A percentile compares a stretch with the other conserved stretches of the same genome.
These are phyloP conservation scores for Pangasianodon hypophthalmus DNA, from an alignment of 2,113 vertebrate genomes.

Conservation along the genomic window DNA sequence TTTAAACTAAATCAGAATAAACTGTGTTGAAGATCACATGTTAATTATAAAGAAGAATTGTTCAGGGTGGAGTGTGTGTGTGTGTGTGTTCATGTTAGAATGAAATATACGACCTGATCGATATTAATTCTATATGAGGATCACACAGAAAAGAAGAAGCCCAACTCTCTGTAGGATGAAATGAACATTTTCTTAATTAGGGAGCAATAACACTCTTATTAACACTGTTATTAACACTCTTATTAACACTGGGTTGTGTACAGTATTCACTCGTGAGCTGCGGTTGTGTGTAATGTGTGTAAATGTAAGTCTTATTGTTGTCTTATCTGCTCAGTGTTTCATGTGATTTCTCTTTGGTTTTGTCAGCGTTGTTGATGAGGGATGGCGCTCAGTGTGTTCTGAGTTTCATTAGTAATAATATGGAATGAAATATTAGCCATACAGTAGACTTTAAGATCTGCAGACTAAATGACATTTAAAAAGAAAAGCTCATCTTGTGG, in stretches of 20 bases:
- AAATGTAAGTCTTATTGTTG: not conserved
- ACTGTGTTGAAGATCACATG: too few relatives aligned
- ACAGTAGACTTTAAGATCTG: not conserved
- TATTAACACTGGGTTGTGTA: not conserved
- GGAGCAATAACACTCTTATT: not conserved
- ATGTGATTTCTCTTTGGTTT: not conserved
- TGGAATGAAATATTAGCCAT: not conserved
- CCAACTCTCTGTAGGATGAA: too few relatives aligned
- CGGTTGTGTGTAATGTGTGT: not conserved
- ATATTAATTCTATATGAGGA: too few relatives aligned
- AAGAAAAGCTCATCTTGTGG: not conserved
- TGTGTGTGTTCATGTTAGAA: too few relatives aligned
- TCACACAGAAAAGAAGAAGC: too few relatives aligned
- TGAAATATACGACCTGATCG: too few relatives aligned
- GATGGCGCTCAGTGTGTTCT: not conserved
- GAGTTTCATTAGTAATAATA: not conserved
- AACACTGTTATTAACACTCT: not conserved
- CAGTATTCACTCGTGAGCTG: not conserved
- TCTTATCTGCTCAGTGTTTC: not conserved
- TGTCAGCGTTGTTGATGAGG: not conserved
- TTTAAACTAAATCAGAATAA: too few relatives aligned
- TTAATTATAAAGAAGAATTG: too few relatives aligned
- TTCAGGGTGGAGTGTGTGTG: too few relatives aligned
- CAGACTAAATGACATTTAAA: not conserved
- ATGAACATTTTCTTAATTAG: not conserved